Evolutionary conservation across 1,140 invertebrate species (phyloP).

Genomic region (Philotrypesis tridentata): DNA sequence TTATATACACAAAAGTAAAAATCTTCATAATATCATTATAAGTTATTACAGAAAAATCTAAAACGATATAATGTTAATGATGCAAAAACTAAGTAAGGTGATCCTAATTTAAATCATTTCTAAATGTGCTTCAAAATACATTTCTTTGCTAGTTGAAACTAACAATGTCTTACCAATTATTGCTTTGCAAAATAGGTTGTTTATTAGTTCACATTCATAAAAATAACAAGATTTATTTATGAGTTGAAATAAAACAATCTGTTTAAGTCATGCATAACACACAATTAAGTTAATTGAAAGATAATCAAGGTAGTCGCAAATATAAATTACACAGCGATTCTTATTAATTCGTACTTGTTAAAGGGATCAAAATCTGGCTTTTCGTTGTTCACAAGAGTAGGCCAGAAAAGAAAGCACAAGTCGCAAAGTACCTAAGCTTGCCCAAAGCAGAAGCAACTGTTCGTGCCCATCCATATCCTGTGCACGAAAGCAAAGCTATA

Average conservation of each 20-base stretch:
- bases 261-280: not conserved
- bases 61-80: not conserved
- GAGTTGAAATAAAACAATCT: not conserved
- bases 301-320: not conserved
- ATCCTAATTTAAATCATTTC: too few species aligned
- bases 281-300: not conserved
- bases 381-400: not conserved
- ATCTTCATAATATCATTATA: not conserved
- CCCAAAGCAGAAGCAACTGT: conserved; percentile 19
- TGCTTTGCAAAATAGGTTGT: not conserved
- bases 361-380: conserved; percentile 10
- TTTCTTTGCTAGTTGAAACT: too few species aligned
- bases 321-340: conserved; percentile 12
- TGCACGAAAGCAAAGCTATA: not conserved
- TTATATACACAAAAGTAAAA: too few species aligned
- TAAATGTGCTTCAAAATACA: too few species aligned
- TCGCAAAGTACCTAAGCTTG: conserved; percentile 35
- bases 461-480: conserved; percentile 3
- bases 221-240: too few species aligned
- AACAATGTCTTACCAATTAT: not conserved
- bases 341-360: conserved; percentile 30
- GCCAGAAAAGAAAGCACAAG: not conserved
- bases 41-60: not conserved
- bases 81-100: too few species aligned
- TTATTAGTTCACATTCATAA: too few species aligned